Evolutionary conservation across 2,888 invertebrate genomes (phyloP), one percentile per base, ranked within the genome.

Genomic region (Automeris io): DNA sequence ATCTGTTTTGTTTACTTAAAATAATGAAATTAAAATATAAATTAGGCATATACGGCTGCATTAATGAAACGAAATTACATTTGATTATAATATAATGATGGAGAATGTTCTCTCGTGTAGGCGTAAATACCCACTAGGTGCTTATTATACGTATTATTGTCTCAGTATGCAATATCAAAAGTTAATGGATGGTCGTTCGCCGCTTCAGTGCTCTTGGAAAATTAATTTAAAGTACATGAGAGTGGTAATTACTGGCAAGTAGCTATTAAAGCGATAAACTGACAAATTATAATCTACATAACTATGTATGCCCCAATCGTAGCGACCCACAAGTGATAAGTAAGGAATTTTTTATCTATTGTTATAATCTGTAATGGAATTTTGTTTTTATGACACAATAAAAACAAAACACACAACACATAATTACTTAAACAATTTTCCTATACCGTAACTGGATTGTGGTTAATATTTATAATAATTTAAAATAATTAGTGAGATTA

Each of bases 141-240:
- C 57, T 59, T 61, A 69, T 70, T 72, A 66, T 60, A 58, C 57
- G 58, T 61, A 69, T 70, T 72, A 66, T 64, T 57, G 60, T 70
- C 72, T 69, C 72, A 68, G 59, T 52, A 43, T 61, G 64, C 57
- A 68, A 70, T 74, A 74, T 72, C 65, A 59, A 65, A 63, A 68
- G 58, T 66, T 77, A 75, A 76, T 72, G 59, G 65, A 49, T 46
- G 57, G 58, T 57, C 62, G 70, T 68, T 58, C 48, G 60, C 48
- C 60, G 66, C 66, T 69, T 66, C 71, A 68, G 56, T 71, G 69
- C 70, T 66, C 70, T 72, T 62, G 64, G 66, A 69, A 52, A 77
- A 82, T 81, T 78, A 80, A 82, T 80, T 81, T 77, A 75, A 76
- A 80, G 71, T 78, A 74, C 72, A 75, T 75, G 67, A 72, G 72